Base-by-base conservation (phyloP, 2,797 vertebrate species). In the Nannoperca obscura region DNA sequence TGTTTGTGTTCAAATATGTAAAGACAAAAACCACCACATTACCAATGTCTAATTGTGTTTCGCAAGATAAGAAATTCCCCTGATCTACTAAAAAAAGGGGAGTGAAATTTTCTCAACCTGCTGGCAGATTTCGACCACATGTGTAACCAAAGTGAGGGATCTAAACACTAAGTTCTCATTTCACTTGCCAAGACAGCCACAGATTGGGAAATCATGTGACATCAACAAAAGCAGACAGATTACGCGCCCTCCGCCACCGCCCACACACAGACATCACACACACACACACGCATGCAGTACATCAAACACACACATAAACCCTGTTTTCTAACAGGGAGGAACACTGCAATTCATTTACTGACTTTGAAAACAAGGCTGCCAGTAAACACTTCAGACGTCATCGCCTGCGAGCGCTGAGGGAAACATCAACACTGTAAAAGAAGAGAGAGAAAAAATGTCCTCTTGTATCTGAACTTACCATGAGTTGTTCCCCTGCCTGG, bases 171-270 rank as follows among this genome's bases (percentile, higher is more conserved):
- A 32, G 64, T 38, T 58, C 68, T 80, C 67, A 9, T 71, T 64
- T 68, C 32, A 13, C 64, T 80, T 49, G 70, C 64, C 57, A 54
- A 64, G 57, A 61, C 76, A 64, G 69, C 47, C 79, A 82, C 81
- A 61, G 62, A 74, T 73, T 80, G 87, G 92, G 89, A 94, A 93
- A 88, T 92, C 91, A 91, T 84, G 87, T 94, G 94, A 93, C 91
- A 91, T 91, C 92, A 92, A 93, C 85, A 88, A 91, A 85, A 83
- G 82, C 87, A 89, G 90, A 92, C 74, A 40, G 73, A 73, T 80
- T 80, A 87, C 79, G n/a, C 80, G 78, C 80, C 74, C 81, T 76
- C 63, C 19, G n/a, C 77, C 2, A 44, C 84, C 63, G 63, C 88
- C 86, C 88, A 87, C 91, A 87, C 82, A 88, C 89, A 84, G 73